A percentile compares a stretch with the other conserved stretches of the same genome.
Conservation (phyloP, 2,888 invertebrate genomes). For the Eristalinus sepulchralis region DNA sequence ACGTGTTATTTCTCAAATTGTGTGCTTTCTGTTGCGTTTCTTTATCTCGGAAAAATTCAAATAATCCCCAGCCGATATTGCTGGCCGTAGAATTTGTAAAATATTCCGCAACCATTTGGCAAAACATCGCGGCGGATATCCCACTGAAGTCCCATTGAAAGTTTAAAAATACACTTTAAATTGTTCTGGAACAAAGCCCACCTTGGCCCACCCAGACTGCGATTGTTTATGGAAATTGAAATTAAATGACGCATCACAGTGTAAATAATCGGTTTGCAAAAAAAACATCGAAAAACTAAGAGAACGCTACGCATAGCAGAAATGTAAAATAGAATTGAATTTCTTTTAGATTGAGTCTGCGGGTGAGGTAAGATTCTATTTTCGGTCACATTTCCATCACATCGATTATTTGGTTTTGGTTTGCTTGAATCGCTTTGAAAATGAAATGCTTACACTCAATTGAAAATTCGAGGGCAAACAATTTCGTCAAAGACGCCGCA, state of each 20-base stretch:
- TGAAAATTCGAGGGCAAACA: neutral
- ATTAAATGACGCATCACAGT: constrained; percentile 41
- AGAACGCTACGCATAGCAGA: neutral
- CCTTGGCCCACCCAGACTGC: neutral
- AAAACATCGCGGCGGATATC: neutral
- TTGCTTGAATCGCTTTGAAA: neutral
- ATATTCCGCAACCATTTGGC: neutral
- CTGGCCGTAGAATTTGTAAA: neutral
- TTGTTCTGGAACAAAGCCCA: neutral
- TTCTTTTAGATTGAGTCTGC: constrained; percentile 9
- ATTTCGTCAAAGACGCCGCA: neutral
- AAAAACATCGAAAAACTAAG: neutral
- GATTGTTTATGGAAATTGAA: constrained; percentile 19
- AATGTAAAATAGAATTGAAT: constrained; percentile 1
- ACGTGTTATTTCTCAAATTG: neutral
- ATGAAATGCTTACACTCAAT: neutral
- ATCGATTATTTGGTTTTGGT: neutral
- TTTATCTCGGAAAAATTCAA: neutral
- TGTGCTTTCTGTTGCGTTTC: neutral
- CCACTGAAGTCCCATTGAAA: neutral
- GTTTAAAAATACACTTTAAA: neutral
- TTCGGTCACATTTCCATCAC: neutral
- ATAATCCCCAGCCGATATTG: neutral
- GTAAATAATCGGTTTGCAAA: constrained; percentile 16
- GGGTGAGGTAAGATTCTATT: constrained; percentile 37